phyloP scores from a whole-genome alignment of 2,113 vertebrate genomes.

The Syrrhaptes paradoxus region DNA sequence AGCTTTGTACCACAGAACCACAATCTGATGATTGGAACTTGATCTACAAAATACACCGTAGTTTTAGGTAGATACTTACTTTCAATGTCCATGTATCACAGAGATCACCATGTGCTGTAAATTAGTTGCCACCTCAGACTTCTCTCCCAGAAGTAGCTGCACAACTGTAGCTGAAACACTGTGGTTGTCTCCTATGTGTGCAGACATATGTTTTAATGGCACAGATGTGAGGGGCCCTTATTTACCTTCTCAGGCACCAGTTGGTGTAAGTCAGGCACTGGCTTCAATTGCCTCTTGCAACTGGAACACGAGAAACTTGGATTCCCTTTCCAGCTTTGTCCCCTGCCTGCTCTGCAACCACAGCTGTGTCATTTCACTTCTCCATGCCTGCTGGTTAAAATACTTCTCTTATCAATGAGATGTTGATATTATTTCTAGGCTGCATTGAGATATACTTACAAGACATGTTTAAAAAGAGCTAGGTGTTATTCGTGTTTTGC shows the following conservation, averaged over 20 bases:
- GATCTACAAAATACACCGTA: background rate
- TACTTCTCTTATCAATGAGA: background rate
- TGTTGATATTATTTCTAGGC: background rate
- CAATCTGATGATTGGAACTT: background rate
- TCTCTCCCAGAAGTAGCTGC: background rate
- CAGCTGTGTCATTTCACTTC: background rate
- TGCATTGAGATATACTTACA: background rate
- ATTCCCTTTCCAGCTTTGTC: background rate
- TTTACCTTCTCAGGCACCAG: background rate
- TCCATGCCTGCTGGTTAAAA: background rate
- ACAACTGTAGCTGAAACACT: background rate
- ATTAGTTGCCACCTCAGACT: background rate
- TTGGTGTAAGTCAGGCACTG: background rate
- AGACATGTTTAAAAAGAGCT: background rate
- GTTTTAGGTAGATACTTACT: background rate
- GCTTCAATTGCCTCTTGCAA: background rate
- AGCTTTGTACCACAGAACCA: background rate
- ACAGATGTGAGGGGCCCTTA: background rate
- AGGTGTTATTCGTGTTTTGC: background rate
- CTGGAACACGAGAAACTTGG: background rate
- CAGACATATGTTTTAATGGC: background rate
- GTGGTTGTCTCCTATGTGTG: background rate
- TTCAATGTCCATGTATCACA: background rate
- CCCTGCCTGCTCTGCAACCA: background rate
- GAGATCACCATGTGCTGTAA: background rate